Conservation (phyloP, 2,113 vertebrate genomes). For the Martes martes region DNA sequence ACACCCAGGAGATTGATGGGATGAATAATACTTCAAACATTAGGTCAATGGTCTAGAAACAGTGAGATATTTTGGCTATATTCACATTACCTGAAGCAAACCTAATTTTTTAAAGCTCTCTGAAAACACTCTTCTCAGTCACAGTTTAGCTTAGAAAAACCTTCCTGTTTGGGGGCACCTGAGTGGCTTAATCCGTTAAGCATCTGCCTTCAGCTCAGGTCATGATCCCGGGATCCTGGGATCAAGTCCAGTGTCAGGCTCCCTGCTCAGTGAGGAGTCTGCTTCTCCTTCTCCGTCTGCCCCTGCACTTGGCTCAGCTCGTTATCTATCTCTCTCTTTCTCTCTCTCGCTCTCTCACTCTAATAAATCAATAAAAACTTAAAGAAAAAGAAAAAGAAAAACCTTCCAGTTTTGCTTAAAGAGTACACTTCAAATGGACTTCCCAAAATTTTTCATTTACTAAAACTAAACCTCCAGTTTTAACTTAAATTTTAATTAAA, state of each 20-base stretch:
- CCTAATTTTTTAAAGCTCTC: constrained; percentile 7
- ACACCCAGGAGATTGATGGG: background rate
- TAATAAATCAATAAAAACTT: background rate
- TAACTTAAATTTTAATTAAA: background rate
- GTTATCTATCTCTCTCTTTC: no score
- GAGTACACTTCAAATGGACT: background rate
- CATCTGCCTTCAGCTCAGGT: background rate
- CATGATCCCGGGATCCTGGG: background rate
- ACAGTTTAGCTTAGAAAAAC: constrained; percentile 13
- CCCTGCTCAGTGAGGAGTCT: background rate
- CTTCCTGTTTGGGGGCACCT: background rate
- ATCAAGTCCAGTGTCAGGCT: background rate
- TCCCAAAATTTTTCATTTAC: background rate
- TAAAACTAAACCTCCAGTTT: constrained; percentile 5
- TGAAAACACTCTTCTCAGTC: constrained; percentile 8
- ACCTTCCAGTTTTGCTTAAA: constrained; percentile 11
- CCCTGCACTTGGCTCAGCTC: background rate
- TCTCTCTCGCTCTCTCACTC: background rate
- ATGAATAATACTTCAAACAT: constrained; percentile 63
- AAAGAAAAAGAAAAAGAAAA: background rate
- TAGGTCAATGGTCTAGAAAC: constrained; percentile 59
- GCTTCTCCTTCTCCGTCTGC: background rate
- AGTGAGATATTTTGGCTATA: background rate
- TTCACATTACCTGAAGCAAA: constrained; percentile 52
- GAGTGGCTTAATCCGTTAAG: background rate